phyloP scores from a whole-genome alignment of 2,113 vertebrate species.

The Indri indri region DNA sequence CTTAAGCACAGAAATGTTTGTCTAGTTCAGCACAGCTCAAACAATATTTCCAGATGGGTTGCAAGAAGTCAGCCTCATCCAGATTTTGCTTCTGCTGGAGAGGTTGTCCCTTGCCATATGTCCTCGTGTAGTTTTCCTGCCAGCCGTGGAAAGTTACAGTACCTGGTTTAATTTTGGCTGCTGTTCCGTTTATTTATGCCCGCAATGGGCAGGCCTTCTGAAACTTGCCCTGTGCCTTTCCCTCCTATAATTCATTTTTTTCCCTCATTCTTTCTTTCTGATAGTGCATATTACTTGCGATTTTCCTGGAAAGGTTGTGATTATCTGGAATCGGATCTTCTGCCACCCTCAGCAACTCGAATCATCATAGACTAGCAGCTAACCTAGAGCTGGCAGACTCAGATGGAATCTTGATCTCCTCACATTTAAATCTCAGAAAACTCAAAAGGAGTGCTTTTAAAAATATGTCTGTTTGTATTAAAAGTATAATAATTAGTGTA shows the following conservation, averaged over 20 bases:
- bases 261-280: conserved; percentile 36
- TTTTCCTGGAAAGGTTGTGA: background rate
- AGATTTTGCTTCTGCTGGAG: conserved; percentile 64
- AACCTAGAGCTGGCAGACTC: background rate
- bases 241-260: background rate
- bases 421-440: background rate
- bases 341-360: background rate
- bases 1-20: conserved; percentile 10
- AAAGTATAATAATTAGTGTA: background rate
- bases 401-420: background rate
- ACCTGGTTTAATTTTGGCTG: background rate
- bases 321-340: background rate
- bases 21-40: background rate
- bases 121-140: conserved; percentile 40
- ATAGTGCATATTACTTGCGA: background rate
- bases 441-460: background rate
- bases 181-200: background rate
- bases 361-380: background rate
- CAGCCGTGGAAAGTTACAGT: conserved; percentile 59
- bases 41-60: conserved; percentile 75
- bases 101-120: conserved; percentile 24
- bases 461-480: background rate
- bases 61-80: conserved; percentile 62
- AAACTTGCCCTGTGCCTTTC: background rate
- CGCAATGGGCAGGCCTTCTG: background rate